These are phyloP conservation scores for Hafferia zeledoni DNA, from an alignment of 2,797 vertebrate species.

Conservation along the genomic window DNA sequence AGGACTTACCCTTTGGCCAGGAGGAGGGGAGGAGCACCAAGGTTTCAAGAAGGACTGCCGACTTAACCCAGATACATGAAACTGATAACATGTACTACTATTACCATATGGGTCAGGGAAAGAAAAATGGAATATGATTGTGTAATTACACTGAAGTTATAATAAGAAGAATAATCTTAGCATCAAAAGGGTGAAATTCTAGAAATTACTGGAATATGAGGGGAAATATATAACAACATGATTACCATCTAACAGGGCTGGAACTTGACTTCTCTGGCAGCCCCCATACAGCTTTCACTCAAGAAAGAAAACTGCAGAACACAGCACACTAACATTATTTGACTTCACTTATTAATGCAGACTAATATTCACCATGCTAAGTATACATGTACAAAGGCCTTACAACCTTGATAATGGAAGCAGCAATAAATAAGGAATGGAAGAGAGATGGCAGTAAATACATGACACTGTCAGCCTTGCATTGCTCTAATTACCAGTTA, in stretches of 20 bases:
- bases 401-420: not conserved
- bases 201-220: not conserved
- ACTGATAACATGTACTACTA: not conserved
- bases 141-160: not conserved
- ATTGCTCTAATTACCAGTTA: not conserved
- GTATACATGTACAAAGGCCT: not conserved
- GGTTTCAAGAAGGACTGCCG: not conserved
- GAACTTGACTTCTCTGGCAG: not conserved
- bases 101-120: not conserved
- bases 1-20: not conserved
- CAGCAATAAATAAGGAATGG: not conserved
- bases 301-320: not conserved
- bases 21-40: not conserved
- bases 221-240: not conserved
- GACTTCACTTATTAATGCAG: not conserved
- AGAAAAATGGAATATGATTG: not conserved
- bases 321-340: not conserved
- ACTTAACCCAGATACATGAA: not conserved
- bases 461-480: not conserved
- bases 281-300: not conserved
- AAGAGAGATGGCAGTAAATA: not conserved
- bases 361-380: constrained; percentile 12
- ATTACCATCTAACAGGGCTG: not conserved
- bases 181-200: not conserved
- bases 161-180: not conserved